phyloP scores from a whole-genome alignment of 2,888 invertebrate genomes.

The Drosophila trichaetosa region DNA sequence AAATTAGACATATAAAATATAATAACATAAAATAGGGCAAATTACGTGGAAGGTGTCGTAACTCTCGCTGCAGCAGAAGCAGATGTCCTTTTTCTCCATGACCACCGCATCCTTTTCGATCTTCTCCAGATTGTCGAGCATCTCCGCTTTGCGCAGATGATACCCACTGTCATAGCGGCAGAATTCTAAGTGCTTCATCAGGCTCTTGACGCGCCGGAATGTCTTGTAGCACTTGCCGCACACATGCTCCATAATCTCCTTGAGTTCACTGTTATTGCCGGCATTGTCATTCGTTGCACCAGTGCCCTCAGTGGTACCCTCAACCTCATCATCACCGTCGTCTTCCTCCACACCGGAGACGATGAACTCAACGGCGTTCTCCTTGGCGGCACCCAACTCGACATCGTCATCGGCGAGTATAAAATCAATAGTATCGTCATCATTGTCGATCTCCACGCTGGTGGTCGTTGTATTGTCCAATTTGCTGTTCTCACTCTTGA shows the following conservation, averaged over 20 bases:
- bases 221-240: constrained; percentile 84
- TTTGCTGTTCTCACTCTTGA: constrained; percentile 75
- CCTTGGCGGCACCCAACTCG: constrained; percentile 39
- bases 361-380: constrained; percentile 58
- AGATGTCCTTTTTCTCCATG: constrained; percentile 83
- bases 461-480: constrained; percentile 35
- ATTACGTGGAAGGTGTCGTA: constrained; percentile 84
- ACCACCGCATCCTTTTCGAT: constrained; percentile 83
- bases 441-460: constrained; percentile 55
- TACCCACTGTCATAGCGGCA: constrained; percentile 83
- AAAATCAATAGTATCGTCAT: constrained; percentile 79
- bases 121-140: constrained; percentile 82
- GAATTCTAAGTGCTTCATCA: constrained; percentile 82
- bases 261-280: constrained; percentile 56
- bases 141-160: constrained; percentile 78
- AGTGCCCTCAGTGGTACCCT: constrained; percentile 37
- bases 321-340: constrained; percentile 63
- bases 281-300: constrained; percentile 24
- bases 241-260: constrained; percentile 84
- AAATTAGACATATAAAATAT: background rate
- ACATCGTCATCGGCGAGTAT: constrained; percentile 74
- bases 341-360: constrained; percentile 63
- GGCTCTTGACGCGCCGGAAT: constrained; percentile 82
- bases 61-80: constrained; percentile 84
- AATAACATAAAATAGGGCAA: background rate